Percentiles rank a stretch among this genome's conserved stretches.
Conservation (phyloP, 2,113 vertebrate genomes). For the Polyodon spathula region DNA sequence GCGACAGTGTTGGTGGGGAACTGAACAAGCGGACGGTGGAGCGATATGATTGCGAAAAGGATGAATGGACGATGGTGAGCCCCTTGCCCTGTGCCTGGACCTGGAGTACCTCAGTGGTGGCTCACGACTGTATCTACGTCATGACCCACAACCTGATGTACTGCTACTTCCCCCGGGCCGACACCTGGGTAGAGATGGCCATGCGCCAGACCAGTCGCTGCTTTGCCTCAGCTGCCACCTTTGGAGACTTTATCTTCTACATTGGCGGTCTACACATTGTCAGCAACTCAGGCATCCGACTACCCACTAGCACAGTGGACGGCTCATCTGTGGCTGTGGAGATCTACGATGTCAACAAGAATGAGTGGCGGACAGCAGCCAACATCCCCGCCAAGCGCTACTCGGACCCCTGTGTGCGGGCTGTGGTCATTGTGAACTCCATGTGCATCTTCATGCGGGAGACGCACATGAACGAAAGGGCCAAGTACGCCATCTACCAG, state of each 20-base stretch:
- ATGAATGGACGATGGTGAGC: constrained; percentile 90
- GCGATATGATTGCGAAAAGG: constrained; percentile 83
- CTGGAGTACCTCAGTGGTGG: constrained; percentile 81
- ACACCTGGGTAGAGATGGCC: constrained; percentile 93
- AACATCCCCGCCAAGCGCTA: constrained; percentile 91
- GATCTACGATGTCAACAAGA: constrained; percentile 87
- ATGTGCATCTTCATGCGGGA: constrained; percentile 89
- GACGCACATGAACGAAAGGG: constrained; percentile 86
- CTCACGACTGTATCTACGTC: constrained; percentile 86
- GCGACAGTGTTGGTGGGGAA: constrained; percentile 80
- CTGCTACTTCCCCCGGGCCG: constrained; percentile 86
- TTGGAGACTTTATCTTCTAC: constrained; percentile 91
- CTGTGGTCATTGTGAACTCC: constrained; percentile 80
- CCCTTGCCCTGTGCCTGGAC: constrained; percentile 88
- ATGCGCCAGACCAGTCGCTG: constrained; percentile 84
- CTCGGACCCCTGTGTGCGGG: constrained; percentile 83
- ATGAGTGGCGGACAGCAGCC: constrained; percentile 85
- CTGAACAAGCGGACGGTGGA: constrained; percentile 89
- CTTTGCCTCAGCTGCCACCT: constrained; percentile 85
- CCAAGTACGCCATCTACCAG: constrained; percentile 89
- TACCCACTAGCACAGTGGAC: constrained; percentile 78
- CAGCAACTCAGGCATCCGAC: constrained; percentile 75
- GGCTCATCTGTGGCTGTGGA: constrained; percentile 87
- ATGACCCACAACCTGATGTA: constrained; percentile 92
- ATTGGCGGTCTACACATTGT: constrained; percentile 88